A percentile compares a stretch with the other conserved stretches of the same genome.
Conservation (phyloP, 2,113 vertebrate species). For the Ondatra zibethicus region DNA sequence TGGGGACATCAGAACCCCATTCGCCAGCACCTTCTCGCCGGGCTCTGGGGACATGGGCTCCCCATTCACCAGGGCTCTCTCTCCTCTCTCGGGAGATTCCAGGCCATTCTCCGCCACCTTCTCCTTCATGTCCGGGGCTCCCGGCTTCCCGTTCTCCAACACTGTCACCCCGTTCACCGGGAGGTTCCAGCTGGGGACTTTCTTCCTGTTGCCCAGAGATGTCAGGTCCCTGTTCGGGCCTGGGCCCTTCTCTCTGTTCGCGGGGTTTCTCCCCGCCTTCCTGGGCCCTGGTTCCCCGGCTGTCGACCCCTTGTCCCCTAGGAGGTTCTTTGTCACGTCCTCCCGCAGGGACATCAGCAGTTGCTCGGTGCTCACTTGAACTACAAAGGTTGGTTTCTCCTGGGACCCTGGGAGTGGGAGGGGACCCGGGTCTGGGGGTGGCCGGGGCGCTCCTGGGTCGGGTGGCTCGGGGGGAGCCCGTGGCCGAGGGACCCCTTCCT, state of each 20-base stretch:
- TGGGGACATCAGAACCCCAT: slow-evolving; percentile 76
- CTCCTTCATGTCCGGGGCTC: slow-evolving; percentile 61
- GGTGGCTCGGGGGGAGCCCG: slow-evolving; percentile 83
- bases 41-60: slow-evolving; percentile 73
- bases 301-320: slow-evolving; percentile 85
- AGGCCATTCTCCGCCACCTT: slow-evolving; percentile 64
- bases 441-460: slow-evolving; percentile 82
- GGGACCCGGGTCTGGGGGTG: slow-evolving; percentile 81
- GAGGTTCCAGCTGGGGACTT: slow-evolving; percentile 54
- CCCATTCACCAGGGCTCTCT: slow-evolving; percentile 78
- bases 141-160: slow-evolving; percentile 68
- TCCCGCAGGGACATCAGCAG: slow-evolving; percentile 92
- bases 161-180: slow-evolving; percentile 68
- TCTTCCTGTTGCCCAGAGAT: slow-evolving; percentile 60
- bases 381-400: slow-evolving; percentile 88
- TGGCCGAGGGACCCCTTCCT: slow-evolving; percentile 87
- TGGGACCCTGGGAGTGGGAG: slow-evolving; percentile 27
- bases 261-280: slow-evolving; percentile 64
- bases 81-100: slow-evolving; percentile 71
- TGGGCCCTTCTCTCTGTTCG: slow-evolving; percentile 66
- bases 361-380: slow-evolving; percentile 95
- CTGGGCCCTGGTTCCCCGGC: slow-evolving; percentile 62
- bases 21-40: slow-evolving; percentile 68
- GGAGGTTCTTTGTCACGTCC: slow-evolving; percentile 92
- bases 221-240: slow-evolving; percentile 49